Evolutionary conservation across 2,888 invertebrate genomes (phyloP), one percentile per base, ranked within the genome.

Genomic region (Agonopterix subpropinquella): DNA sequence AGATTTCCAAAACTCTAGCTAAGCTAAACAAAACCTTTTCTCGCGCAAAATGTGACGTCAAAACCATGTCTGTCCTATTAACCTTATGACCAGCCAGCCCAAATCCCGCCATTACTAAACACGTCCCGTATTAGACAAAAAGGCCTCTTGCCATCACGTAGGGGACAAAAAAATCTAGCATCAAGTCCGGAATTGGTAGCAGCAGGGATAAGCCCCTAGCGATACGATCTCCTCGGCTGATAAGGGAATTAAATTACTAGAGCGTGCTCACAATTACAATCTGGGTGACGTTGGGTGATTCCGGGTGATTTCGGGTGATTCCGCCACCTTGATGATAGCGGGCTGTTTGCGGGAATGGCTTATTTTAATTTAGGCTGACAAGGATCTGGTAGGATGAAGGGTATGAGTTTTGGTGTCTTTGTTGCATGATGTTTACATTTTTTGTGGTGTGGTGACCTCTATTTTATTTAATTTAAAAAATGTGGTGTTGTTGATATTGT

Each of bases 221-320:
- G 77, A 77, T 77, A 74, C 65, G 66, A 71, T 68, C 67, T 67
- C 62, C 62, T 70, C 56, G 52, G 48, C 55, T 61, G 79, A 80
- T 80, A 80, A 79, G 70, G 66, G 78, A 78, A 79, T 80, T 77
- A 75, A 78, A 79, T 79, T 74, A 77, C 69, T 67, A 57, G 61
- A 61, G 70, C 70, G 73, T 69, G 71, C 64, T 57, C 56, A 61
- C 71, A 73, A 76, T 75, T 78, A 77, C 76, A 63, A 67, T 61
- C 58, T 57, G 52, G 51, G 53, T 49, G 50, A 37, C 37, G 48
- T 50, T 43, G 39, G 45, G n/a, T 11, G 11, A 39, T 41, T 44
- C 45, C 8, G 35, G n/a, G 41, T 7, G 36, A 44, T 5, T 15
- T 11, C 11, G 28, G 28, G 28, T 36, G 43, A 41, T 36, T 43